Evolutionary conservation across 2,888 invertebrate species (phyloP).

Genomic region (Acleris laterana): DNA sequence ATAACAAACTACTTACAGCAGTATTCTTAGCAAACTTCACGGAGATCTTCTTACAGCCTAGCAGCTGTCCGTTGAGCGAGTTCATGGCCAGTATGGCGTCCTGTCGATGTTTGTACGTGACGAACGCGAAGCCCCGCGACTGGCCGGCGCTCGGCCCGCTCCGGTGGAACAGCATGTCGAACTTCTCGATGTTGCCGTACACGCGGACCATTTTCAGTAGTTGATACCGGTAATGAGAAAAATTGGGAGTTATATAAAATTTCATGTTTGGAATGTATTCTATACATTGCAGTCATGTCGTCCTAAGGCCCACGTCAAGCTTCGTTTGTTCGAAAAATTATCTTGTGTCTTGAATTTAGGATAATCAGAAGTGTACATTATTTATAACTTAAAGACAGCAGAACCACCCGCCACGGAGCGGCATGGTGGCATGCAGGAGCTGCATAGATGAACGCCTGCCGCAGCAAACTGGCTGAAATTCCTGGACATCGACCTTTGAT

Average conservation of each 20-base stretch:
- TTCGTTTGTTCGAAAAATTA: no score
- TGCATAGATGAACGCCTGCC: no score
- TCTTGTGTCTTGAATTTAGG: no score
- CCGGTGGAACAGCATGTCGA: slow-evolving; percentile 97
- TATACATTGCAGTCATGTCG: no score
- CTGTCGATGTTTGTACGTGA: slow-evolving; percentile 89
- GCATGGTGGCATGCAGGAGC: no score
- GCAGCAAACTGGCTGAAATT: no score
- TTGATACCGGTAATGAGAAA: slow-evolving; percentile 93
- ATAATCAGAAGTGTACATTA: no score
- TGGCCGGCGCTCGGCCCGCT: slow-evolving; percentile 94
- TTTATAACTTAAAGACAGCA: no score
- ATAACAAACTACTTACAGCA: slow-evolving; percentile 57
- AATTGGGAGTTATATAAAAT: slow-evolving; percentile 39
- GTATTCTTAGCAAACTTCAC: slow-evolving; percentile 93
- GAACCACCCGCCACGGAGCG: no score
- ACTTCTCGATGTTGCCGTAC: slow-evolving; percentile 96
- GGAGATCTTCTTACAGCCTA: slow-evolving; percentile 90
- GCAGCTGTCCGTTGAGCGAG: slow-evolving; percentile 88
- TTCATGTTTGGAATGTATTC: not conserved
- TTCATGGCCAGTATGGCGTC: slow-evolving; percentile 90
- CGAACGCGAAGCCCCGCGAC: slow-evolving; percentile 97
- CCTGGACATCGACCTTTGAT: no score
- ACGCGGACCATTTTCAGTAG: slow-evolving; percentile 98
- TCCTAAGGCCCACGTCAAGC: no score